phyloP scores from a whole-genome alignment of 64 coral and sea anemone species.

The Trachythela sp. region DNA sequence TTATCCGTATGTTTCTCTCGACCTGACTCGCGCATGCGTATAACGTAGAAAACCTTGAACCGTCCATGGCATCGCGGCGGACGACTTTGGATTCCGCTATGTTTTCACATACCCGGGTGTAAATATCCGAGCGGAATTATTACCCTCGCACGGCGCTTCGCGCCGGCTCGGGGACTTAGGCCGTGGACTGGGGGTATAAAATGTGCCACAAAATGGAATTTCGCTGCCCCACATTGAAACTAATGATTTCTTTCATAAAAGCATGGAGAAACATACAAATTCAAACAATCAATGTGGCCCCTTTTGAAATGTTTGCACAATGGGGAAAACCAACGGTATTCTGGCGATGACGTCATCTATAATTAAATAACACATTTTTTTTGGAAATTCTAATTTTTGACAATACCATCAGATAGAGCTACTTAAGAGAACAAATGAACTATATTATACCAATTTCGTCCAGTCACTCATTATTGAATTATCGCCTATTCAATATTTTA shows the following conservation, averaged over 20 bases:
- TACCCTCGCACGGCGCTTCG: no score
- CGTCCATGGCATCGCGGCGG: no score
- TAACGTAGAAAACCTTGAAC: no score
- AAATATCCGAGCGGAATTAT: no score
- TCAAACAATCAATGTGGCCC: slow-evolving; percentile 2
- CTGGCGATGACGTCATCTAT: neutral
- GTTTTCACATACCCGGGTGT: no score
- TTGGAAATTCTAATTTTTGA: neutral
- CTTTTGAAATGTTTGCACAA: neutral
- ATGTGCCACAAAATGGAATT: neutral
- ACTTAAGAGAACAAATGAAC: neutral
- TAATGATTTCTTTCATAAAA: slow-evolving; percentile 12
- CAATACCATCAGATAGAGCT: neutral
- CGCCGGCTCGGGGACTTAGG: no score
- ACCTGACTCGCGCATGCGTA: no score
- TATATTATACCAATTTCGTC: neutral
- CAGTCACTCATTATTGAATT: neutral
- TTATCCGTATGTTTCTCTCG: no score
- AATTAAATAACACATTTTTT: neutral
- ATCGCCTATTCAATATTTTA: neutral
- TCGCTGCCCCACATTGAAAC: neutral
- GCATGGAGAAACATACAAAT: neutral
- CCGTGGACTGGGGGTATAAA: neutral
- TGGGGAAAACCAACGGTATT: neutral
- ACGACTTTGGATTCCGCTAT: no score